These are phyloP conservation scores for Clepsis dumicolana DNA, from an alignment of 2,888 invertebrate species.

Conservation along the genomic window DNA sequence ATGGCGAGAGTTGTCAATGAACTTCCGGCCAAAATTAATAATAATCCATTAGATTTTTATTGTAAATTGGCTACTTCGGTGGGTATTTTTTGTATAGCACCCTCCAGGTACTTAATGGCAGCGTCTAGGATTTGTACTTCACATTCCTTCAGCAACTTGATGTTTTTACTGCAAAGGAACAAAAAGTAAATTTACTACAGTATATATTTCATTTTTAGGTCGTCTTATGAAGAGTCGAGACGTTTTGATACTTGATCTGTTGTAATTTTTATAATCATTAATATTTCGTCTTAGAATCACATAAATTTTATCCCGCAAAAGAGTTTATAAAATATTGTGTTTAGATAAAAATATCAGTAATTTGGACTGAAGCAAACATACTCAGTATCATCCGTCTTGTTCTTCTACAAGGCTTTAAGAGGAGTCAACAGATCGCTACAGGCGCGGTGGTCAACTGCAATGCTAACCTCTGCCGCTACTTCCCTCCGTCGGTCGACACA, in stretches of 20 bases:
- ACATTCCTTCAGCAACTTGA: constrained; percentile 74
- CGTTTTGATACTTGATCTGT: no score
- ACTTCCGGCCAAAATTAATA: not conserved
- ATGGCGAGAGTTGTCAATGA: not conserved
- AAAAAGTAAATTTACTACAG: not conserved
- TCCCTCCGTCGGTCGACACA: constrained; percentile 59
- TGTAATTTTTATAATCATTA: no score
- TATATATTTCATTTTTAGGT: no score
- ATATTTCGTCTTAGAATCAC: no score
- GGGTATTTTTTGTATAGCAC: constrained; percentile 63
- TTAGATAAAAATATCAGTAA: no score
- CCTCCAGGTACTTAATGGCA: constrained; percentile 73
- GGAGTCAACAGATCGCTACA: no score
- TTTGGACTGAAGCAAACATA: no score
- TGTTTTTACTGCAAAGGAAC: constrained; percentile 69
- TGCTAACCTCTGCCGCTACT: not conserved
- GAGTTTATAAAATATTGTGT: no score
- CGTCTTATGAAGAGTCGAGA: no score
- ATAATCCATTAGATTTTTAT: constrained; percentile 12
- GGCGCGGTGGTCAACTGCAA: not conserved
- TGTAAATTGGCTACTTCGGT: constrained; percentile 52
- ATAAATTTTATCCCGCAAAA: no score
- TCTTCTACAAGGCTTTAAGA: no score
- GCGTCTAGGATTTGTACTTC: constrained; percentile 78
- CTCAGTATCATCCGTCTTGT: no score